Evolutionary conservation across 1,140 invertebrate species (phyloP), one percentile per base, ranked within the genome.

Genomic region (Asbolus verrucosus): DNA sequence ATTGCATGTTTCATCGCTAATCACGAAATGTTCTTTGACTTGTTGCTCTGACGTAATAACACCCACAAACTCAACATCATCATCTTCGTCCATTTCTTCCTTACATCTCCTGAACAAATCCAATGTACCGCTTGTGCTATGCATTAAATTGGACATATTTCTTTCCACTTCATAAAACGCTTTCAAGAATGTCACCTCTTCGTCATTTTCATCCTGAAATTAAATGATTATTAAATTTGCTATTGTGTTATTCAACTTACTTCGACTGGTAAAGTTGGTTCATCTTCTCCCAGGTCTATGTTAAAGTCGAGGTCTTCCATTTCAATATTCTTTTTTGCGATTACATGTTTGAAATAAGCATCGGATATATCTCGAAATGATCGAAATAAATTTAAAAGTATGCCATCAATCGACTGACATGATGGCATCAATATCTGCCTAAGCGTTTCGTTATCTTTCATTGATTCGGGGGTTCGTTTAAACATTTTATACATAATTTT

Each of bases 261-360:
- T 21, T 39, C 15, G 0, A 21, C 24, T 9, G 61, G 11, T 21
- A 39, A 3, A 6, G 18, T 41, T 41, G 39, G 16, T 24, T 63
- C 61, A 39, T 63, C 61, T 11, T 63, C 61, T 9, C 31, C 61
- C 24, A 63, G 5, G 19, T 63, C 61, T 6, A 63, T 63, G 41
- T 63, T 63, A n/a, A 63, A 63, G 21, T 63, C 33, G 3, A 63
- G 8, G 24, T 63, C 61, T 1, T 19, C 61, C 11, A 63, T 9
- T 11, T 63, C 61, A 1, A 39, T 6, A 24, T 41, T 63, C 11
- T 38, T 65, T 16, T 71, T 60, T 1, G 43, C 38, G 16, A 33
- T 60, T 2, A 71, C 65, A 31, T 65, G 65, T 21, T 71, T 67
- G 27, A 71, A 71, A 61, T 71, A 71, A 9, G 31, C 63, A 18